These are phyloP conservation scores for Caenorhabditis japonica DNA, from an alignment of 2,888 invertebrate genomes.

Conservation along the genomic window DNA sequence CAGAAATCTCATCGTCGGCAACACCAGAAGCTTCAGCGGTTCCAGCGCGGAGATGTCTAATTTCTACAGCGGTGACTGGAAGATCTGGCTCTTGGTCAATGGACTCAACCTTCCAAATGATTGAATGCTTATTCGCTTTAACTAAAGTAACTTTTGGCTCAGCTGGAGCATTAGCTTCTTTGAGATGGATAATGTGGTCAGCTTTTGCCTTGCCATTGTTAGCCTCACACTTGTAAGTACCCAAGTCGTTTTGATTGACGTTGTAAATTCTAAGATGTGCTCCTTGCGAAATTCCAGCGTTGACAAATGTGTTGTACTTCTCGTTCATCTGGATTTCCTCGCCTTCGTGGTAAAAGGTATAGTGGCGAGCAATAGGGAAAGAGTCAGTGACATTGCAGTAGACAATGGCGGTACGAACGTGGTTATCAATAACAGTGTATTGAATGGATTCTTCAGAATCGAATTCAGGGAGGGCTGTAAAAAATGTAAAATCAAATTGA, in stretches of 20 bases:
- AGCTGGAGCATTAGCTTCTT: slow-evolving; percentile 70
- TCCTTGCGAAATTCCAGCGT: slow-evolving; percentile 59
- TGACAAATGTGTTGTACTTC: slow-evolving; percentile 58
- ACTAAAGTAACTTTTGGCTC: slow-evolving; percentile 67
- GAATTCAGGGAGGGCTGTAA: slow-evolving; percentile 67
- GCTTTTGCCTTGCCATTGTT: slow-evolving; percentile 71
- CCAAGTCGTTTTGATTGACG: slow-evolving; percentile 69
- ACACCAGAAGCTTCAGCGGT: slow-evolving; percentile 33
- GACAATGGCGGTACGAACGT: slow-evolving; percentile 49
- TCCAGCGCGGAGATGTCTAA: slow-evolving; percentile 37
- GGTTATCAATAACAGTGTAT: slow-evolving; percentile 62
- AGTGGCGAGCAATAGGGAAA: slow-evolving; percentile 66
- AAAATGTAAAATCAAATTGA: neutral
- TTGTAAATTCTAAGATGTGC: slow-evolving; percentile 62
- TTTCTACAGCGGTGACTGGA: slow-evolving; percentile 41
- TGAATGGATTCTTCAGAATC: slow-evolving; percentile 56
- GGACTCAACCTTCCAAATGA: slow-evolving; percentile 66
- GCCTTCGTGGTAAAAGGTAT: slow-evolving; percentile 65
- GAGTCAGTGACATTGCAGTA: slow-evolving; percentile 70
- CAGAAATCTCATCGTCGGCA: slow-evolving; percentile 37
- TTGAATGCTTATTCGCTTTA: slow-evolving; percentile 59
- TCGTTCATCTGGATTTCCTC: slow-evolving; percentile 57
- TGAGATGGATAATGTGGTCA: slow-evolving; percentile 64
- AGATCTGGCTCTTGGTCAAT: slow-evolving; percentile 52
- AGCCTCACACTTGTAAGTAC: slow-evolving; percentile 71